These are phyloP conservation scores for Otis tarda DNA, from an alignment of 2,113 vertebrate genomes.

Conservation along the genomic window DNA sequence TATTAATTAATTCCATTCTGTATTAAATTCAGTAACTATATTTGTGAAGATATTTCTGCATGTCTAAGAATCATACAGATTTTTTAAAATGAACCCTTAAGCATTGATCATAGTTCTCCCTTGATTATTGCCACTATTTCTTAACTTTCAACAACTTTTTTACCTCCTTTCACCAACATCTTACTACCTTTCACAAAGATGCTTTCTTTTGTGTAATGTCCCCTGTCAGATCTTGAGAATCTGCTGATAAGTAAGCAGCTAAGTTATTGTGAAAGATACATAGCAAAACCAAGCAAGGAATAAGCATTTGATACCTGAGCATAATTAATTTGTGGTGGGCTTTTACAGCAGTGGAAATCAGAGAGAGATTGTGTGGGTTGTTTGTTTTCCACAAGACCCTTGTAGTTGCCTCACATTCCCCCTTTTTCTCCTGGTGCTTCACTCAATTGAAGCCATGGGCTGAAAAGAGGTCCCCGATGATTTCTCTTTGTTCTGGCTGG, in stretches of 20 bases:
- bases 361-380: background rate
- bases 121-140: background rate
- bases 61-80: background rate
- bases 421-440: background rate
- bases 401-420: background rate
- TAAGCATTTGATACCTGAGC: background rate
- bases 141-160: background rate
- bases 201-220: background rate
- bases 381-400: background rate
- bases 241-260: background rate
- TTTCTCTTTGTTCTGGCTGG: background rate
- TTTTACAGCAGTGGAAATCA: background rate
- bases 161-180: background rate
- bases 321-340: background rate
- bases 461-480: background rate
- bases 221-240: background rate
- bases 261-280: background rate
- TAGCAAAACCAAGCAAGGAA: background rate
- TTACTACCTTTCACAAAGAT: background rate
- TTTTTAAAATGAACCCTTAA: background rate
- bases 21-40: background rate
- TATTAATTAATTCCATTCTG: background rate
- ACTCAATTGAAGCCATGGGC: background rate
- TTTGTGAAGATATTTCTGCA: background rate
- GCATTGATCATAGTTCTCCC: background rate